A percentile compares a stretch with the other conserved stretches of the same genome.
These are phyloP conservation scores for Apostichopus parvimensis DNA, from an alignment of 35 echinoderm and acorn worm genomes.

Conservation along the genomic window DNA sequence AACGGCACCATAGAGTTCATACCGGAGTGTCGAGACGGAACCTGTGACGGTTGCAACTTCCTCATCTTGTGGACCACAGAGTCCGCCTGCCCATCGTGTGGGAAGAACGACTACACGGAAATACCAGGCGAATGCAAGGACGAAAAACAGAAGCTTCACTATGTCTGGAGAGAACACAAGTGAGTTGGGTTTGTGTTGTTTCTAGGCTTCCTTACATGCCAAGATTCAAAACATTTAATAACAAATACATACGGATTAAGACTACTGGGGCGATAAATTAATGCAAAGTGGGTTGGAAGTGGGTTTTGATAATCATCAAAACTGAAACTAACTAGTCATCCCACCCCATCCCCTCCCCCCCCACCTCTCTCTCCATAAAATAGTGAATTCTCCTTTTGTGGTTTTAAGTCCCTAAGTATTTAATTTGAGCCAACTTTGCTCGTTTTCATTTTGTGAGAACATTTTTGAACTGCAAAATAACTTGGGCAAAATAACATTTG, in stretches of 20 bases:
- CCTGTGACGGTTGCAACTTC: slow-evolving; percentile 97
- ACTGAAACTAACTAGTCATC: too few relatives aligned
- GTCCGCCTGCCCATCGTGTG: slow-evolving; percentile 74
- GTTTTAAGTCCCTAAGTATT: too few relatives aligned
- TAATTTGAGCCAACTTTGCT: too few relatives aligned
- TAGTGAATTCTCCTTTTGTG: too few relatives aligned
- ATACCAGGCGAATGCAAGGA: slow-evolving; percentile 76
- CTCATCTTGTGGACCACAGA: slow-evolving; percentile 84
- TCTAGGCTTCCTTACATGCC: neutral
- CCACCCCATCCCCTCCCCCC: neutral
- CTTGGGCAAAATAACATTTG: too few relatives aligned
- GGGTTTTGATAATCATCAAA: too few relatives aligned
- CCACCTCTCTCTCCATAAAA: neutral
- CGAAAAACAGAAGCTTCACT: slow-evolving; percentile 66
- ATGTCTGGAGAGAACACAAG: slow-evolving; percentile 81
- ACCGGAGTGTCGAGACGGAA: slow-evolving; percentile 73
- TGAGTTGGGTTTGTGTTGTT: slow-evolving; percentile 39
- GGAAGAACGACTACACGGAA: slow-evolving; percentile 60
- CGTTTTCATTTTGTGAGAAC: too few relatives aligned
- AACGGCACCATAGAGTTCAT: slow-evolving; percentile 70
- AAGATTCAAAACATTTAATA: too few relatives aligned
- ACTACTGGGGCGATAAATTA: too few relatives aligned
- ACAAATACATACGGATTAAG: too few relatives aligned
- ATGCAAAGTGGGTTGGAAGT: too few relatives aligned
- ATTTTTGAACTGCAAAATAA: too few relatives aligned